Percentiles rank a stretch among this genome's conserved stretches.
These are phyloP conservation scores for Caenorhabditis becei DNA, from an alignment of 2,888 invertebrate genomes.

Conservation along the genomic window DNA sequence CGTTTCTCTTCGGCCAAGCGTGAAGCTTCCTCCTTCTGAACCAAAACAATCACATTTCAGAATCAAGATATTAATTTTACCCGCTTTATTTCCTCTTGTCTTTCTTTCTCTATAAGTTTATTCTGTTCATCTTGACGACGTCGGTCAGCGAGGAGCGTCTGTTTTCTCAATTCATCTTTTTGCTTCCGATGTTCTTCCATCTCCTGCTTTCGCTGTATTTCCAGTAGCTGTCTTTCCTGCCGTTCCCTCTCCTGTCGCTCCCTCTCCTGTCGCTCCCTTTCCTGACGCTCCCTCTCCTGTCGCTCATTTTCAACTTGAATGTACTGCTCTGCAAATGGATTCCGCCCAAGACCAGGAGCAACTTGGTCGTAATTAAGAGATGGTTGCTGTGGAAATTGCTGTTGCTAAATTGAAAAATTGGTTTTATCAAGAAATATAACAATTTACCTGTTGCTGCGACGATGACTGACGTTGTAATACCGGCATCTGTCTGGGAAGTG, in stretches of 20 bases:
- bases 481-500: not conserved
- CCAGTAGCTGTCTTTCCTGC: no score
- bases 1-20: slow-evolving; percentile 47
- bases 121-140: slow-evolving; percentile 17
- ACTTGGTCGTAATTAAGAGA: slow-evolving; percentile 8
- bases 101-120: slow-evolving; percentile 41
- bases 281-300: slow-evolving; percentile 54
- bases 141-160: slow-evolving; percentile 6
- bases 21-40: slow-evolving; percentile 36
- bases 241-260: no score
- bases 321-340: slow-evolving; percentile 48
- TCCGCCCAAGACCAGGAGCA: slow-evolving; percentile 4
- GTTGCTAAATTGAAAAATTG: slow-evolving; percentile 29
- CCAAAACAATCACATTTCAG: not conserved
- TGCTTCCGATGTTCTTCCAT: slow-evolving; percentile 48
- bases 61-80: not conserved
- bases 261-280: no score
- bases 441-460: not conserved
- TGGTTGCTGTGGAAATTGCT: slow-evolving; percentile 47
- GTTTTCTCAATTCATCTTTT: slow-evolving; percentile 34
- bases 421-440: no score
- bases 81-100: slow-evolving; percentile 33
- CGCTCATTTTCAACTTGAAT: slow-evolving; percentile 25
- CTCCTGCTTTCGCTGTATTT: slow-evolving; percentile 53
- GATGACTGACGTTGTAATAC: not conserved